These are phyloP conservation scores for Sebastiscus tertius DNA, from an alignment of 2,797 vertebrate species.

Conservation along the genomic window DNA sequence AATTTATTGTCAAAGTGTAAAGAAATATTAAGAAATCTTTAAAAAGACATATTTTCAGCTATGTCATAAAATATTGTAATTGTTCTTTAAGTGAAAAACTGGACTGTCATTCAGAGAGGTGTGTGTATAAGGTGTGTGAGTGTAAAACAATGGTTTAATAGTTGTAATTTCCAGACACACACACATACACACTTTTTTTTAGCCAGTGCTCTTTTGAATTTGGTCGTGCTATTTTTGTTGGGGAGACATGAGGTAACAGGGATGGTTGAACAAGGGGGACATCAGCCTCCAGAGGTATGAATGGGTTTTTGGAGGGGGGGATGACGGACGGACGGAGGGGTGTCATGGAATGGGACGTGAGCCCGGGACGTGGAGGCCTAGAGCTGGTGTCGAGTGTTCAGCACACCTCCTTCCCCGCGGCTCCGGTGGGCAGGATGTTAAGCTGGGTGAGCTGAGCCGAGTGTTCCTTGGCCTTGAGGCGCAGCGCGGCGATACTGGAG, in stretches of 20 bases:
- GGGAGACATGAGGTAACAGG: constrained; percentile 67
- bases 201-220: constrained; percentile 77
- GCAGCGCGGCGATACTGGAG: constrained; percentile 95
- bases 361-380: constrained; percentile 47
- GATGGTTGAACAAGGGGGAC: constrained; percentile 47
- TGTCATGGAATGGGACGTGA: constrained; percentile 59
- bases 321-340: background rate
- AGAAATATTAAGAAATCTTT: constrained; percentile 1
- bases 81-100: background rate
- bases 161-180: constrained; percentile 2
- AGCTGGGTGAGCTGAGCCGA: constrained; percentile 98
- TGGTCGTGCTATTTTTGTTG: constrained; percentile 84
- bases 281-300: constrained; percentile 66
- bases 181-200: constrained; percentile 1
- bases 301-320: constrained; percentile 12
- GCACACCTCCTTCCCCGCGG: constrained; percentile 98
- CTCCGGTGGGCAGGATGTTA: constrained; percentile 92
- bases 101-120: constrained; percentile 6
- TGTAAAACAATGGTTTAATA: constrained; percentile 1
- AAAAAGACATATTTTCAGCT: background rate
- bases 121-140: background rate
- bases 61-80: background rate
- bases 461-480: constrained; percentile 98
- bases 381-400: constrained; percentile 79
- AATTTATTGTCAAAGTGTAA: background rate